These are phyloP conservation scores for Ophioderma brevispina DNA, from an alignment of 35 echinoderm and acorn worm genomes.

Conservation along the genomic window DNA sequence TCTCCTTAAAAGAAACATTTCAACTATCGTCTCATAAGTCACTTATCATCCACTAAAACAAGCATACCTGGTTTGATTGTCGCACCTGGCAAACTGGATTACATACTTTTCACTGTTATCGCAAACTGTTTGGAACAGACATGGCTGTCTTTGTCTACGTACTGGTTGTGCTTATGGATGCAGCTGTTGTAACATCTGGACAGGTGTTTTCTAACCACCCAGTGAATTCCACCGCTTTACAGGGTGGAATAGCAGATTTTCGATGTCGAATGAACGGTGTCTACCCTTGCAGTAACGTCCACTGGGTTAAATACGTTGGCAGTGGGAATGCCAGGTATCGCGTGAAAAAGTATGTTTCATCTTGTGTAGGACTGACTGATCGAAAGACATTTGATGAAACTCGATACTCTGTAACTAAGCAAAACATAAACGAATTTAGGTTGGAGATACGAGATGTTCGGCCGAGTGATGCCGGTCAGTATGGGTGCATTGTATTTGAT, in stretches of 20 bases:
- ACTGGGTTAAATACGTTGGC: not conserved
- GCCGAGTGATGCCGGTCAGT: conserved; percentile 3
- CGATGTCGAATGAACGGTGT: not conserved
- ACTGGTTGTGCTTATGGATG: not conserved
- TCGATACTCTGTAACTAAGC: not conserved
- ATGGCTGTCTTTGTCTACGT: no score
- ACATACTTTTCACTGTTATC: no score
- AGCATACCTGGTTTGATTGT: no score
- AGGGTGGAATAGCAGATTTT: not conserved
- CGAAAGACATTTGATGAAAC: not conserved
- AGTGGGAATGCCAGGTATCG: not conserved
- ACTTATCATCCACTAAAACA: no score
- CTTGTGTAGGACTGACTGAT: not conserved
- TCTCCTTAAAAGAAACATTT: not conserved
- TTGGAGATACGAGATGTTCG: conserved; percentile 5
- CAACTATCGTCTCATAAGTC: not conserved
- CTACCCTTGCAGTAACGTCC: not conserved
- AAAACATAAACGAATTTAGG: conserved; percentile 18
- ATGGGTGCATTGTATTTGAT: conserved; percentile 5
- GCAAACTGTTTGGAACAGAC: no score
- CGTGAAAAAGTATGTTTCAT: not conserved
- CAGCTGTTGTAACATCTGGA: not conserved
- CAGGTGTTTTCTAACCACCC: not conserved
- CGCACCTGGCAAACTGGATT: no score
- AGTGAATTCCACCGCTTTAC: not conserved